These are phyloP conservation scores for Agrochola litura DNA, from an alignment of 2,888 invertebrate genomes.

Conservation along the genomic window DNA sequence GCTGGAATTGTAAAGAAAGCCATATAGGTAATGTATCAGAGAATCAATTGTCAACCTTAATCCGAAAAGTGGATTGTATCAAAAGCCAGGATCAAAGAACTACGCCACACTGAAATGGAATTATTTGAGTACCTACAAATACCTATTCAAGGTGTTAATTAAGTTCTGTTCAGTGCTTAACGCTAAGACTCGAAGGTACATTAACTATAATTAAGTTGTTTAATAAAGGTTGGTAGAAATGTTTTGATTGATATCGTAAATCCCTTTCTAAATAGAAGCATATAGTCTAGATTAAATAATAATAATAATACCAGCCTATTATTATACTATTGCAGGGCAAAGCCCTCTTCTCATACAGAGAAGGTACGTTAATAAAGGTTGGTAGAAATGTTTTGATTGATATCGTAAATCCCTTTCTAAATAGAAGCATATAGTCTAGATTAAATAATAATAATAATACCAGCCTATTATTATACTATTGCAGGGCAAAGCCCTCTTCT, in stretches of 20 bases:
- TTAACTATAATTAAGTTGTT: not conserved
- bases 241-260: not conserved
- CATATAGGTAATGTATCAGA: not conserved
- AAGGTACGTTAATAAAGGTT: too few species aligned
- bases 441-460: not conserved
- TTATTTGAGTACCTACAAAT: slow-evolving; percentile 20
- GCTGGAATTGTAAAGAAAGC: slow-evolving; percentile 42
- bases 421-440: not conserved
- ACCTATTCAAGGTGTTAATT: slow-evolving; percentile 28
- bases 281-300: not conserved
- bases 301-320: not conserved
- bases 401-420: not conserved
- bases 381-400: too few species aligned
- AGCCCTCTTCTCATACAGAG: too few species aligned
- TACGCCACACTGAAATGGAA: slow-evolving; percentile 6
- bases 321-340: too few species aligned
- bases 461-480: too few species aligned
- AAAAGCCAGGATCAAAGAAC: slow-evolving; percentile 18
- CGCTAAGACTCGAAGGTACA: not conserved
- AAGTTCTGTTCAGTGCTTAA: slow-evolving; percentile 13
- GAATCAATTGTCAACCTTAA: slow-evolving; percentile 31
- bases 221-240: too few species aligned
- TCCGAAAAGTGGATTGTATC: slow-evolving; percentile 43
- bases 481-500: too few species aligned
- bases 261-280: not conserved